phyloP scores from a whole-genome alignment of 2,888 invertebrate genomes.

The Pemphredon lugubris region DNA sequence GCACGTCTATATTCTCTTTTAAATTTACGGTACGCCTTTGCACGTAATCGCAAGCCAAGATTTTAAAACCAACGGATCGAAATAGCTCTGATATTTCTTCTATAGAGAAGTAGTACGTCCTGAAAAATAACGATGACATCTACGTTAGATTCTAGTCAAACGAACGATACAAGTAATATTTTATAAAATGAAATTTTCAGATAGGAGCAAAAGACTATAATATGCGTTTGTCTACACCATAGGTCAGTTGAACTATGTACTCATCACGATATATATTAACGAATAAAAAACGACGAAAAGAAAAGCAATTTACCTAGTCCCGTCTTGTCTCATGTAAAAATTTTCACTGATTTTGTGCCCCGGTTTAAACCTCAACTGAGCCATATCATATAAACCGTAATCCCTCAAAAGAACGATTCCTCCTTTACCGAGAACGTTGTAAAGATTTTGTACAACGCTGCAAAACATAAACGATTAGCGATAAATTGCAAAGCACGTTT shows the following conservation, averaged over 20 bases:
- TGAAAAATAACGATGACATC: constrained; percentile 76
- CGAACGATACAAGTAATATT: neutral
- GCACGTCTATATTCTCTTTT: constrained; percentile 95
- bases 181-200: too few relatives aligned
- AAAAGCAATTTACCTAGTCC: constrained; percentile 88
- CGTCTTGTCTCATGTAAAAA: constrained; percentile 98
- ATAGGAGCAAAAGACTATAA: neutral
- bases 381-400: constrained; percentile 97
- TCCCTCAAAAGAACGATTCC: constrained; percentile 94
- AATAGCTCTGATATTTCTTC: constrained; percentile 88
- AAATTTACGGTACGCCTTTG: constrained; percentile 94
- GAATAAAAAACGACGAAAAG: neutral
- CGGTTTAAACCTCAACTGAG: constrained; percentile 95
- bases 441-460: constrained; percentile 83
- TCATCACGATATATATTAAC: neutral
- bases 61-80: constrained; percentile 86
- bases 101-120: constrained; percentile 90
- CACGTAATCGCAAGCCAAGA: constrained; percentile 88
- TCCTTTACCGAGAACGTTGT: constrained; percentile 86
- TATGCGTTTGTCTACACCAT: neutral
- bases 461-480: constrained; percentile 7
- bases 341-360: constrained; percentile 96
- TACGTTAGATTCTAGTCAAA: neutral
- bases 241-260: neutral
- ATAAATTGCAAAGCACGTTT: neutral